Percentiles rank a stretch among this genome's conserved stretches.
phyloP scores from a whole-genome alignment of 2,113 vertebrate species.

The Lepus timidus region DNA sequence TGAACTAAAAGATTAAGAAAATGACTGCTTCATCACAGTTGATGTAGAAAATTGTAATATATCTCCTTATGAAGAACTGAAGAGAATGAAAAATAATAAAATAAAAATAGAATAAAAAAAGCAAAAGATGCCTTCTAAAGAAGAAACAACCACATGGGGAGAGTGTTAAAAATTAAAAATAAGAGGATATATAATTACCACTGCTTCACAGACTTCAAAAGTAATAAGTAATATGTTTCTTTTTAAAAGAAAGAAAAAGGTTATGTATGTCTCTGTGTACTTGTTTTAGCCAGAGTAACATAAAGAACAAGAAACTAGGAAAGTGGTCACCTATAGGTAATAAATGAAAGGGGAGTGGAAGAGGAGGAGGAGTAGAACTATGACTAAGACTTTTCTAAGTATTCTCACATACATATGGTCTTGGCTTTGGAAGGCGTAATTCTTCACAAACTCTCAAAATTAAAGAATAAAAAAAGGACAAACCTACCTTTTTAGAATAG shows the following conservation, averaged over 20 bases:
- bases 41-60: not conserved
- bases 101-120: not conserved
- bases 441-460: not conserved
- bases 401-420: not conserved
- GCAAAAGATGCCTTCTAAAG: not conserved
- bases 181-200: not conserved
- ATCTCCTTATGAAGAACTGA: not conserved
- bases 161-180: not conserved
- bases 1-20: not conserved
- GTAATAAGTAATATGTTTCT: not conserved
- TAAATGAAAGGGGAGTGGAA: not conserved
- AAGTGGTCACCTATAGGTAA: not conserved
- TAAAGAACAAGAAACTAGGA: not conserved
- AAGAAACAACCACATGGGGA: not conserved
- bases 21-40: not conserved
- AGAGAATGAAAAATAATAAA: not conserved
- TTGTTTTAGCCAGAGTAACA: constrained; percentile 1
- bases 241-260: not conserved
- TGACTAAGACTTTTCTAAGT: too few species aligned
- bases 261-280: not conserved
- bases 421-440: not conserved
- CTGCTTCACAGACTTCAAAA: not conserved
- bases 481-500: not conserved
- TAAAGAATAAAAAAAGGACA: not conserved
- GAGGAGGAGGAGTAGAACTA: not conserved